Percentiles rank a stretch among this genome's conserved stretches.
These are phyloP conservation scores for Cheilosia variabilis DNA, from an alignment of 2,888 invertebrate species.

Conservation along the genomic window DNA sequence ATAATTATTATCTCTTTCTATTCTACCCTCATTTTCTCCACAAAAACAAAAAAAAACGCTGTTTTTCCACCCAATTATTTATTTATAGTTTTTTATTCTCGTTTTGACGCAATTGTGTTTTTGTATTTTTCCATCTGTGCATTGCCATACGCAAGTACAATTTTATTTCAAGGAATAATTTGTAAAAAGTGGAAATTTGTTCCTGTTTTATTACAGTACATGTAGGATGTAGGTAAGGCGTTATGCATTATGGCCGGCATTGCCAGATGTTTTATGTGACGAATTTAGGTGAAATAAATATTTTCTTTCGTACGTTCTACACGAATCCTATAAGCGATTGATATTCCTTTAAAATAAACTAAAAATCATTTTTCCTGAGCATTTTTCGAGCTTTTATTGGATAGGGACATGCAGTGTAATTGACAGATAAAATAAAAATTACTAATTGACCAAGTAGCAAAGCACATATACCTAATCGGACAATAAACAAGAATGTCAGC, in stretches of 20 bases:
- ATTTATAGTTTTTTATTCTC: constrained; percentile 53
- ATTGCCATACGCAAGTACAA: constrained; percentile 16
- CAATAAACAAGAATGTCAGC: too few relatives aligned
- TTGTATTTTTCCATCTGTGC: constrained; percentile 8
- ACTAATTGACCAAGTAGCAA: too few relatives aligned
- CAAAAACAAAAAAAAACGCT: background rate
- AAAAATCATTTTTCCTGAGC: too few relatives aligned
- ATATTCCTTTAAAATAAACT: too few relatives aligned
- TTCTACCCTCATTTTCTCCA: constrained; percentile 28
- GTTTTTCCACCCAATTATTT: constrained; percentile 42
- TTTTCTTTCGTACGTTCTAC: too few relatives aligned
- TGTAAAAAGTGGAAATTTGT: constrained; percentile 29
- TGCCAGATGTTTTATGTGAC: background rate
- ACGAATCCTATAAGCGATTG: too few relatives aligned
- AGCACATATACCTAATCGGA: too few relatives aligned
- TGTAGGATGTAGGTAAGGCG: too few relatives aligned
- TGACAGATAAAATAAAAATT: too few relatives aligned
- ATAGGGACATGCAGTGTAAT: too few relatives aligned
- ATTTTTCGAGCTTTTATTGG: too few relatives aligned
- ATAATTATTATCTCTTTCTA: constrained; percentile 55
- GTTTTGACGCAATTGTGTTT: constrained; percentile 32
- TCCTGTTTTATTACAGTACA: background rate
- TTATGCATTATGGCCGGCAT: background rate
- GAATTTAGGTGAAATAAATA: too few relatives aligned
- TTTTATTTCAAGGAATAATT: constrained; percentile 48